Conservation (phyloP, 2,888 invertebrate species). For the Xylota segnis region DNA sequence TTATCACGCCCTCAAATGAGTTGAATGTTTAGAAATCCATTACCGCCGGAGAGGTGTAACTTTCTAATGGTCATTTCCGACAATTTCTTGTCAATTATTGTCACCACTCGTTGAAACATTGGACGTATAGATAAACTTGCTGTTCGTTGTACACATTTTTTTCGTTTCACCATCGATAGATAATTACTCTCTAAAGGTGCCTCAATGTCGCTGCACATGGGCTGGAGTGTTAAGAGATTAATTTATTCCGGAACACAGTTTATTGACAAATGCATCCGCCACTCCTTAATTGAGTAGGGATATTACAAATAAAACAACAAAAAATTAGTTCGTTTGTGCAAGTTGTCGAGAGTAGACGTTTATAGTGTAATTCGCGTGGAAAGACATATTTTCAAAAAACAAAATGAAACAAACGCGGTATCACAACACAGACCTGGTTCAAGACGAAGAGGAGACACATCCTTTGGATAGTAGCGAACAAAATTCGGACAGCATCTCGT, state of each 20-base stretch:
- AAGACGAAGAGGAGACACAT: constrained; percentile 77
- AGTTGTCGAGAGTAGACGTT: constrained; percentile 60
- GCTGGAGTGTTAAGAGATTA: constrained; percentile 51
- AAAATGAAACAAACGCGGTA: constrained; percentile 39
- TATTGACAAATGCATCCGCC: constrained; percentile 21
- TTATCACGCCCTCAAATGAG: background rate
- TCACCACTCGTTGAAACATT: background rate
- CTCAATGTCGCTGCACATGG: constrained; percentile 36
- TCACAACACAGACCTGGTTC: constrained; percentile 12
- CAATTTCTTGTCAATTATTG: background rate
- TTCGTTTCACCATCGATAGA: constrained; percentile 5
- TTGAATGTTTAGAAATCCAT: constrained; percentile 21
- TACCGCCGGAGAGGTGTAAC: background rate
- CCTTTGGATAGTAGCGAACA: constrained; percentile 78
- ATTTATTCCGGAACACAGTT: constrained; percentile 53
- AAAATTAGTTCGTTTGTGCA: constrained; percentile 50
- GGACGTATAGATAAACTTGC: background rate
- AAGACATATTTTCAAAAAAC: background rate
- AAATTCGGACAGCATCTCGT: constrained; percentile 85
- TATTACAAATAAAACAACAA: background rate
- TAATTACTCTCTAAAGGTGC: constrained; percentile 51
- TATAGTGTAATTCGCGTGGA: constrained; percentile 20
- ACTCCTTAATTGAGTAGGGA: constrained; percentile 49
- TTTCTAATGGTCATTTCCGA: constrained; percentile 19
- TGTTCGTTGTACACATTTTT: background rate